A percentile compares a stretch with the other conserved stretches of the same genome.
Conservation (phyloP, 2,888 invertebrate species). For the Biston stratarius region DNA sequence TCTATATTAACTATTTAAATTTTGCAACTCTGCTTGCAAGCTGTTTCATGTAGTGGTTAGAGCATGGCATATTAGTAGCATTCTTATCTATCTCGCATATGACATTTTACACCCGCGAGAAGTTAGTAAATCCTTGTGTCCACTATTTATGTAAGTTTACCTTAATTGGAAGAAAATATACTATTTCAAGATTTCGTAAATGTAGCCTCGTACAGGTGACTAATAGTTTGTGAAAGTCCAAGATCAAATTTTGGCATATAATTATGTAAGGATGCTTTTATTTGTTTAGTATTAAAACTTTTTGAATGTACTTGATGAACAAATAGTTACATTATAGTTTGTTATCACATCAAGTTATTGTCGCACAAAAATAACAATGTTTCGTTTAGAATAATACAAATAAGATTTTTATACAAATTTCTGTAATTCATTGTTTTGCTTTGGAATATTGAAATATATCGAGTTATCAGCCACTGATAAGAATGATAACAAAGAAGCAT, state of each 20-base stretch:
- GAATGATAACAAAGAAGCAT: conserved; percentile 5
- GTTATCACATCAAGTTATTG: background rate
- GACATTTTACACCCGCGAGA: no score
- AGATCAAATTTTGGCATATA: conserved; percentile 31
- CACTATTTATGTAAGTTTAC: no score
- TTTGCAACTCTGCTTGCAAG: background rate
- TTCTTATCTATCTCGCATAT: no score
- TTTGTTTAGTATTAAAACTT: background rate
- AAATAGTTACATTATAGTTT: conserved; percentile 7
- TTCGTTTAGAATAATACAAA: conserved; percentile 13
- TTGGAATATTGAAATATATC: conserved; percentile 3
- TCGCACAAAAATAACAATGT: conserved; percentile 6
- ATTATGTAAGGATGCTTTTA: conserved; percentile 12
- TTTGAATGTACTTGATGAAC: conserved; percentile 10
- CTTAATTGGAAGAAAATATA: background rate
- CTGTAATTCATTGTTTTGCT: conserved; percentile 14
- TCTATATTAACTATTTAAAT: background rate
- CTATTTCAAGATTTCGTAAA: background rate
- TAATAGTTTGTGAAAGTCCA: conserved; percentile 15
- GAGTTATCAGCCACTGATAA: conserved; percentile 23
- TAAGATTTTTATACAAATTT: conserved; percentile 8
- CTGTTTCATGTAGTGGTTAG: no score
- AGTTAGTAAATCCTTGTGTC: no score
- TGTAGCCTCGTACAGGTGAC: background rate
- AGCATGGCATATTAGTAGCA: no score